Evolutionary conservation across 2,888 invertebrate genomes (phyloP).

Genomic region (Epinotia nisella): DNA sequence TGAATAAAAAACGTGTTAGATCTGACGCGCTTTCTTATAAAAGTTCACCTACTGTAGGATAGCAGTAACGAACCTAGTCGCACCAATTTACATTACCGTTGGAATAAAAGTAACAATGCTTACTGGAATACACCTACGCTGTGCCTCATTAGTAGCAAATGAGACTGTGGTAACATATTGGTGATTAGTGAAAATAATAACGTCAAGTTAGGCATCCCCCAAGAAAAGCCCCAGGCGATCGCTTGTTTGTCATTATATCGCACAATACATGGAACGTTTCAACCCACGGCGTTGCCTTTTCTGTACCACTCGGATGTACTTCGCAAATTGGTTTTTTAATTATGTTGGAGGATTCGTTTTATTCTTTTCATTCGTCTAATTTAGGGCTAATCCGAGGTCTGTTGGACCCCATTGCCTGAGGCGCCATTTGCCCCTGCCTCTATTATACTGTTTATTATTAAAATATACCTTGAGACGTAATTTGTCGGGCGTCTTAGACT

Average conservation of each 20-base stretch:
- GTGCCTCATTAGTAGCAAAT: constrained; percentile 35
- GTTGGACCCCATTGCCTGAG: constrained; percentile 55
- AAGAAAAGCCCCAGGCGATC: constrained; percentile 37
- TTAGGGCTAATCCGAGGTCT: constrained; percentile 61
- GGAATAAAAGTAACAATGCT: constrained; percentile 16
- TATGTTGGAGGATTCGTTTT: constrained; percentile 62
- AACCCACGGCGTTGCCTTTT: constrained; percentile 52
- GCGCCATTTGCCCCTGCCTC: constrained; percentile 58
- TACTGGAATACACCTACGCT: constrained; percentile 25
- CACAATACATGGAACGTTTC: constrained; percentile 45
- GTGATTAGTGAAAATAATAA: constrained; percentile 42
- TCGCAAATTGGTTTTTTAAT: constrained; percentile 75
- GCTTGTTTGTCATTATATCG: constrained; percentile 49
- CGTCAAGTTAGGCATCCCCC: constrained; percentile 33
- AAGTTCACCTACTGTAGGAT: background rate
- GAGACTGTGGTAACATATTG: constrained; percentile 35
- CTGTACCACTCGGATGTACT: constrained; percentile 51
- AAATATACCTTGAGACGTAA: constrained; percentile 53
- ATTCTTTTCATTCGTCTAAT: constrained; percentile 66
- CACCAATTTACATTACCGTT: background rate
- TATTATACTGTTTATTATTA: constrained; percentile 61
- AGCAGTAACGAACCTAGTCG: constrained; percentile 10
- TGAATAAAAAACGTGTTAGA: constrained; percentile 38
- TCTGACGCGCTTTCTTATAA: constrained; percentile 7
- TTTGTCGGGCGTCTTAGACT: constrained; percentile 55